Evolutionary conservation across 1,140 invertebrate species (phyloP).

Genomic region (Ceratina calcarata): DNA sequence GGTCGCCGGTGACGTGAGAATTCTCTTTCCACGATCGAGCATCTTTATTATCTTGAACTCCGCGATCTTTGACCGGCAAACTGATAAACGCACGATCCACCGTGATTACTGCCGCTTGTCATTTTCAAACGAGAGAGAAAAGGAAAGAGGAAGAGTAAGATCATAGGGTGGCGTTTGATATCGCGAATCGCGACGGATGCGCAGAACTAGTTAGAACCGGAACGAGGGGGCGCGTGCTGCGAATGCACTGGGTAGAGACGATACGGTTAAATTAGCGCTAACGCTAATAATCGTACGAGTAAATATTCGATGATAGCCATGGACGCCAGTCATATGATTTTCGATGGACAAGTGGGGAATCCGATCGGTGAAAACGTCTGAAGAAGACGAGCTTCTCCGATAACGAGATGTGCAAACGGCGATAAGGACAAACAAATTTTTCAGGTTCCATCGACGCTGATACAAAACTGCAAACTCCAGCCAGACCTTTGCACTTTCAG

Average conservation of each 20-base stretch:
- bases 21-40: background rate
- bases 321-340: background rate
- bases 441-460: no score
- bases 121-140: no score
- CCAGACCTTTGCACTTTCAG: no score
- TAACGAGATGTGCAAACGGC: background rate
- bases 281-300: background rate
- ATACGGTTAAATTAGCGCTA: conserved; percentile 43
- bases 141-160: background rate
- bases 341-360: background rate
- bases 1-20: background rate
- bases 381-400: background rate
- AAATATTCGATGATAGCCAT: background rate
- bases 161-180: conserved; percentile 25
- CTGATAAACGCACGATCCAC: background rate
- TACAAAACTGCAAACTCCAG: background rate
- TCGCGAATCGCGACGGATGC: conserved; percentile 23
- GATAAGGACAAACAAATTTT: background rate
- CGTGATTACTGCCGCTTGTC: no score
- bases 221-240: conserved; percentile 16
- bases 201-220: conserved; percentile 51
- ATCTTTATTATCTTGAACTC: background rate
- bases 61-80: background rate
- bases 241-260: background rate
- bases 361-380: no score